Base-by-base conservation (phyloP, 2,888 invertebrate genomes). In the Machimus atricapillus region DNA sequence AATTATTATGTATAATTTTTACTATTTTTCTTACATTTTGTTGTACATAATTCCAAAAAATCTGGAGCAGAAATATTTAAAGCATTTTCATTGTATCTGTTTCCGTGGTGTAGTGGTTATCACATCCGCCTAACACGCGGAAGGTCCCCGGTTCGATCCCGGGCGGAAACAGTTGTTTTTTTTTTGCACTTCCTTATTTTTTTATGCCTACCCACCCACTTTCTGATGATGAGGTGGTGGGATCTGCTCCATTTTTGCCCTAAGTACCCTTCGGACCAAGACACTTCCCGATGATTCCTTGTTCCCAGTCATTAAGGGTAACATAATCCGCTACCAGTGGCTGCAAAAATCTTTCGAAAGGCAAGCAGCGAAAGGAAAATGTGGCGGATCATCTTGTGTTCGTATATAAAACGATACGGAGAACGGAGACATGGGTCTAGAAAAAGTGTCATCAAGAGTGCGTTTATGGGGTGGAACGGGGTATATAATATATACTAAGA, bases 41-140 rank as follows among this genome's bases (percentile, higher is more conserved):
- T 23, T 1, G 12, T 66, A n/a, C 2, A 12, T 1, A 66, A 0
- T 7, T 19, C 8, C 4, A 19, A 16, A 46, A 46, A 46, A 2
- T 43, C 9, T 78, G 12, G 40, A 43, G 78, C 19, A 23, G 78
- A 43, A 43, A 7, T 5, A 40, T 9, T 77, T 77, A 19, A 1
- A 77, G 0, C 4, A 7, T 16, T 14, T 6, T 2, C 0, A 2
- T 5, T 3, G 16, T 34, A 81, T 56, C 56, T 37, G 89, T 87
- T 88, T 89, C 88, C 56, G 89, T 88, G 87, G 89, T 90, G 89
- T 88, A 91, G 88, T 58, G 90, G 87, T 89, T 89, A 89, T 89
- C 89, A 89, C 89, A 87, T 89, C 88, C 88, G 89, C 89, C 89
- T 89, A 87, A 89, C 89, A 89, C 89, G 89, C 89, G 88, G 88